These are phyloP conservation scores for Brachionichthys hirsutus DNA, from an alignment of 2,113 vertebrate species.

Conservation along the genomic window DNA sequence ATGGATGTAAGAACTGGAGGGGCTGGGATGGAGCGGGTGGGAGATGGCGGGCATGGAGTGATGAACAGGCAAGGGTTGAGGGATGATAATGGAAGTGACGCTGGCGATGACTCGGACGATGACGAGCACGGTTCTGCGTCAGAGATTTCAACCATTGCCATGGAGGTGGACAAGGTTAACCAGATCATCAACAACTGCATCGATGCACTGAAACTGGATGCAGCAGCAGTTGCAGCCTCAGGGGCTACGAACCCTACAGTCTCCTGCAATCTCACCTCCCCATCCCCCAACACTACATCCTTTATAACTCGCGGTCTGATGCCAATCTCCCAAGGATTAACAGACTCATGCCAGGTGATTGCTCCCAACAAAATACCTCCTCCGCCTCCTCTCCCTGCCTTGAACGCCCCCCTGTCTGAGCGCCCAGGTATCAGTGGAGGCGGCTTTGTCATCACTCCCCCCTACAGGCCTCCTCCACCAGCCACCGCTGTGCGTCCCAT, in stretches of 20 bases:
- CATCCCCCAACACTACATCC: slow-evolving; percentile 73
- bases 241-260: slow-evolving; percentile 70
- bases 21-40: slow-evolving; percentile 65
- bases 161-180: slow-evolving; percentile 99
- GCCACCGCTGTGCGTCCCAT: slow-evolving; percentile 84
- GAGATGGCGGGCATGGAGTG: slow-evolving; percentile 64
- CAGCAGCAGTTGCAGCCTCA: slow-evolving; percentile 83
- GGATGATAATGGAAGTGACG: slow-evolving; percentile 78
- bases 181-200: slow-evolving; percentile 99
- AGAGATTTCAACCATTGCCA: slow-evolving; percentile 98
- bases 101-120: slow-evolving; percentile 86
- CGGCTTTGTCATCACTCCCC: slow-evolving; percentile 86
- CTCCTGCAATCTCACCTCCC: slow-evolving; percentile 78
- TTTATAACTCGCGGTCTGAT: slow-evolving; percentile 77
- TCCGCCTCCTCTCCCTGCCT: slow-evolving; percentile 76
- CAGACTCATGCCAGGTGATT: slow-evolving; percentile 65
- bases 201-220: slow-evolving; percentile 95
- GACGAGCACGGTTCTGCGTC: slow-evolving; percentile 93
- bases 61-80: slow-evolving; percentile 69
- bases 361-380: slow-evolving; percentile 76
- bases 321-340: slow-evolving; percentile 68
- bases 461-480: slow-evolving; percentile 88
- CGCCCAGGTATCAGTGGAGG: slow-evolving; percentile 81
- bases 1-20: slow-evolving; percentile 90
- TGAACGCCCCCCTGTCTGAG: slow-evolving; percentile 74